Evolutionary conservation across 2,797 vertebrate genomes (phyloP), one percentile per base, ranked within the genome.

Genomic region (Mallotus villosus): DNA sequence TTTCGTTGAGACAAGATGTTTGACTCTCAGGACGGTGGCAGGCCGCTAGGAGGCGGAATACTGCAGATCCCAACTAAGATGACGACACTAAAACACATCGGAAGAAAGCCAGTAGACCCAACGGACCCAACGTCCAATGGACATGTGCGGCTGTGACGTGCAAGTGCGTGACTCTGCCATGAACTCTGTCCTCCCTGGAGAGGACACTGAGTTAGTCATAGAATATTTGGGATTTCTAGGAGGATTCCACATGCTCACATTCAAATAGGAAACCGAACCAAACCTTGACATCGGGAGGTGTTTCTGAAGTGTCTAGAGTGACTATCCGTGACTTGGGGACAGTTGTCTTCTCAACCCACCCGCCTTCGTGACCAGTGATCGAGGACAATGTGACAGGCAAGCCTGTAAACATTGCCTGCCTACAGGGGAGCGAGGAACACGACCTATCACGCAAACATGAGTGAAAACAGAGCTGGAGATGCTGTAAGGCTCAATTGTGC

Each of bases 401-500:
- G 16, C 51, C 16, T 55, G 41, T 55, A 55, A 2, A 55, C 51
- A 55, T n/a, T n/a, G 3, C 4, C 17, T 55, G 16, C 16, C 51
- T 55, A n/a, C 6, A 4, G 37, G 58, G 62, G 51, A 24, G 72
- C 74, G 79, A 82, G 70, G 74, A 78, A 21, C 34, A 32, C 51
- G 12, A 46, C 12, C 11, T 46, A 46, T 65, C 75, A 68, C 62
- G 25, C 29, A 69, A 3, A 3, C 5, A 25, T 79, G 88, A 88
- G 70, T 79, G 67, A 86, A 88, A 86, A 74, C 67, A 78, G 75
- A 80, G 73, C 53, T 34, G 69, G 57, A 80, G 85, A 76, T 61
- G 2, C 29, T 51, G 34, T 16, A 57, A 73, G 25, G 5, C 59
- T 41, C n/a, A 79, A 74, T 58, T 0, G 69, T 78, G 73, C 63